phyloP scores from a whole-genome alignment of 2,797 vertebrate species.

The Ficedula albicollis region DNA sequence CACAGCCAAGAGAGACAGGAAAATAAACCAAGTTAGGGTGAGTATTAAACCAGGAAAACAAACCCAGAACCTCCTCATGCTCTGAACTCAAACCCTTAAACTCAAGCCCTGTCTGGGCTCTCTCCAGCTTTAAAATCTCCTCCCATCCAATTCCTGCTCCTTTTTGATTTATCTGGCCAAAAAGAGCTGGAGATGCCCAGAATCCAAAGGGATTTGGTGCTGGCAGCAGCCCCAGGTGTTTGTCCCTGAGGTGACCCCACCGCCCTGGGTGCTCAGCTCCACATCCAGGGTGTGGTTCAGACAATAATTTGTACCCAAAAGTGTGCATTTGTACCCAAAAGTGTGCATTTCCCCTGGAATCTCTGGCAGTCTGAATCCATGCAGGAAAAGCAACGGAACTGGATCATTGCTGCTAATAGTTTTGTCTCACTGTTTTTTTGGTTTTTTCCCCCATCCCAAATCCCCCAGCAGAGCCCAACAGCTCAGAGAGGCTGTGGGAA shows the following conservation, averaged over 20 bases:
- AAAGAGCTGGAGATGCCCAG: background rate
- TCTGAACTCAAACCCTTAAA: background rate
- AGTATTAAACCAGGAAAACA: background rate
- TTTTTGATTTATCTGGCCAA: background rate
- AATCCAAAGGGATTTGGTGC: background rate
- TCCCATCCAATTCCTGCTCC: background rate
- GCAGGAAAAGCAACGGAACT: accelerated
- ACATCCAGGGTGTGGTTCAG: too few relatives aligned
- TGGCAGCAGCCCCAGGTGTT: accelerated
- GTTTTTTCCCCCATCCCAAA: accelerated
- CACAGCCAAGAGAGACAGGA: conserved; percentile 32
- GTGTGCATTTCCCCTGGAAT: background rate
- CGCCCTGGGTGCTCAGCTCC: accelerated
- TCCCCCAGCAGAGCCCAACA: background rate
- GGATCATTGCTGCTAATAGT: accelerated
- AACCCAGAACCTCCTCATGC: background rate
- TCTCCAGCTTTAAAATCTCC: background rate
- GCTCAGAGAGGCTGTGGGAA: accelerated
- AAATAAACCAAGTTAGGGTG: conserved; percentile 61
- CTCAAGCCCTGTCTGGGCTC: background rate
- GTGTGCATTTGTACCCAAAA: too few relatives aligned
- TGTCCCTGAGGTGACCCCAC: accelerated
- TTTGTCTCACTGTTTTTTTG: background rate
- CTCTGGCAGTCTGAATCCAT: accelerated
- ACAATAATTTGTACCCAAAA: too few relatives aligned